Evolutionary conservation across 2,113 vertebrate genomes (phyloP).

Genomic region (Pungitius pungitius): DNA sequence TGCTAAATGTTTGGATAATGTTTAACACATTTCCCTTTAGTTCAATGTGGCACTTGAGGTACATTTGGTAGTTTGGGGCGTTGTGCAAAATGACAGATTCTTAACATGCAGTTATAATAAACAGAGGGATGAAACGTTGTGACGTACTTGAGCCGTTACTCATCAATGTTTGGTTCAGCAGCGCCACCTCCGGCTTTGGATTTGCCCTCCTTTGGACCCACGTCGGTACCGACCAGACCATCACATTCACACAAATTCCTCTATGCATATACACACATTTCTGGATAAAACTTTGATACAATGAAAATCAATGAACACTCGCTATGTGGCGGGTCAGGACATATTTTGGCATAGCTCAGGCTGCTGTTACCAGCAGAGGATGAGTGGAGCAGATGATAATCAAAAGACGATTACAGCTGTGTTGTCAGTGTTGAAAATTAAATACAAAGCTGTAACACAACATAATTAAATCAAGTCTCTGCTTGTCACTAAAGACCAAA

Average conservation of each 20-base stretch:
- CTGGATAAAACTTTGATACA: background rate
- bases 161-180: background rate
- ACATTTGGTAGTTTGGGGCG: background rate
- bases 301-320: background rate
- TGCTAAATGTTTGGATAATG: background rate
- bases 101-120: background rate
- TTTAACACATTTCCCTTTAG: background rate
- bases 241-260: background rate
- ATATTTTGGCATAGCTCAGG: background rate
- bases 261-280: background rate
- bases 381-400: no score
- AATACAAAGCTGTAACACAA: background rate
- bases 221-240: background rate
- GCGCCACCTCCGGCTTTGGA: constrained; percentile 23
- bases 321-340: constrained; percentile 19
- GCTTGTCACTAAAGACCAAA: background rate
- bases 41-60: background rate
- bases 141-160: background rate
- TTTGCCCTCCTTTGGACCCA: background rate
- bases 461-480: background rate
- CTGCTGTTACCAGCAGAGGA: background rate
- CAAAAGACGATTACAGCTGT: background rate
- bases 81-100: background rate
- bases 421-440: background rate
- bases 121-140: no score